These are phyloP conservation scores for Trematocara zebra DNA, from an alignment of 2,113 vertebrate genomes.

Conservation along the genomic window DNA sequence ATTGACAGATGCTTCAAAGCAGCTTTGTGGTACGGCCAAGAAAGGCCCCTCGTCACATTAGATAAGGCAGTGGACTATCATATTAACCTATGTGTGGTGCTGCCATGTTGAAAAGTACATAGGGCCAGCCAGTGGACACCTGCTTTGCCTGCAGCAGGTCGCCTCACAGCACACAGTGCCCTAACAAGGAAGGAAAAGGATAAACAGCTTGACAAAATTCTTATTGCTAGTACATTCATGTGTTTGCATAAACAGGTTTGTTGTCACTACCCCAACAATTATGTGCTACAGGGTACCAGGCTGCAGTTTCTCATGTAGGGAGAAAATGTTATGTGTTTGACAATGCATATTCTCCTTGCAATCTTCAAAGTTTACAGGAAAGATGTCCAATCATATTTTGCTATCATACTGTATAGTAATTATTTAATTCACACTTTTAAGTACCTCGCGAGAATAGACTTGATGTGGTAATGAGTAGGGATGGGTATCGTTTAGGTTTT, in stretches of 20 bases:
- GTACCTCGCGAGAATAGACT: too few species aligned
- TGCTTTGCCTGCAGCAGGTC: constrained; percentile 26
- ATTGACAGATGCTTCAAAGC: constrained; percentile 75
- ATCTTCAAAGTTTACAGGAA: background rate
- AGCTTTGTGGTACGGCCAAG: constrained; percentile 71
- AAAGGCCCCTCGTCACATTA: constrained; percentile 67
- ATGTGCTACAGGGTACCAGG: background rate
- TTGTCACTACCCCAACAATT: background rate
- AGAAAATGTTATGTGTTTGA: background rate
- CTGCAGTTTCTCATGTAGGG: background rate
- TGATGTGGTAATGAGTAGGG: too few species aligned
- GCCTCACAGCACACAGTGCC: background rate
- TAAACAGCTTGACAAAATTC: constrained; percentile 40
- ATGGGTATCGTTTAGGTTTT: too few species aligned
- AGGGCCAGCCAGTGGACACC: constrained; percentile 6
- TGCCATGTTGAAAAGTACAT: constrained; percentile 55
- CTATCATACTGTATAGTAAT: too few species aligned
- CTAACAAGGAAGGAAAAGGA: constrained; percentile 4
- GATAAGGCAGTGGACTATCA: constrained; percentile 67
- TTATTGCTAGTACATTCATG: constrained; percentile 1
- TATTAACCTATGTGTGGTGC: constrained; percentile 56
- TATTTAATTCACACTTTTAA: background rate
- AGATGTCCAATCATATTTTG: background rate
- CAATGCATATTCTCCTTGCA: background rate
- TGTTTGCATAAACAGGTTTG: constrained; percentile 8